A percentile compares a stretch with the other conserved stretches of the same genome.
phyloP scores from a whole-genome alignment of 2,888 invertebrate species.

The Diachrysia chrysitis region DNA sequence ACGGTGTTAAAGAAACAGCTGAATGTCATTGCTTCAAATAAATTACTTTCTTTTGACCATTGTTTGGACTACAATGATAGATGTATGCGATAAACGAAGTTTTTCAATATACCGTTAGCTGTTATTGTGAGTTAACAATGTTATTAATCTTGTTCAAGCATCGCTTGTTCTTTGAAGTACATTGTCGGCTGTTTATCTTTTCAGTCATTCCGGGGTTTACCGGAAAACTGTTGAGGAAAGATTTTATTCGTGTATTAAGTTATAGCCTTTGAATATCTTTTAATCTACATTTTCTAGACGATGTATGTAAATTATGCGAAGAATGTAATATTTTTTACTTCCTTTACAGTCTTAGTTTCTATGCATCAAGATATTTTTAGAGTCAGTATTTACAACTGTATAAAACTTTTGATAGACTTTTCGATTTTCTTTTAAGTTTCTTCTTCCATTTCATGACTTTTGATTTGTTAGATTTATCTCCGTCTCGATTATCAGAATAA shows the following conservation, averaged over 20 bases:
- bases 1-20: slow-evolving; percentile 28
- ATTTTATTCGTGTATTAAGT: background rate
- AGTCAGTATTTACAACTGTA: no score
- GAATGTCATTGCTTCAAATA: slow-evolving; percentile 25
- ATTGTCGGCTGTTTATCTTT: slow-evolving; percentile 51
- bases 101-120: slow-evolving; percentile 27
- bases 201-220: slow-evolving; percentile 37
- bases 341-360: background rate
- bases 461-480: no score
- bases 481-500: no score
- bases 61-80: slow-evolving; percentile 46
- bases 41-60: slow-evolving; percentile 55
- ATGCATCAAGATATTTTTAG: background rate
- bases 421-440: no score
- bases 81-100: slow-evolving; percentile 33
- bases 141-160: slow-evolving; percentile 49
- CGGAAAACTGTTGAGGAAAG: slow-evolving; percentile 47
- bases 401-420: no score
- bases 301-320: background rate
- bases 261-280: background rate
- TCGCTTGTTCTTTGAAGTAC: slow-evolving; percentile 47
- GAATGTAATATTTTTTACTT: no score
- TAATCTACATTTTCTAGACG: no score
- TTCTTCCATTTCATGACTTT: no score
- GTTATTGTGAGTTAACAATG: slow-evolving; percentile 44